Evolutionary conservation across 2,797 vertebrate genomes (phyloP).

Genomic region (Eulemur coronatus): DNA sequence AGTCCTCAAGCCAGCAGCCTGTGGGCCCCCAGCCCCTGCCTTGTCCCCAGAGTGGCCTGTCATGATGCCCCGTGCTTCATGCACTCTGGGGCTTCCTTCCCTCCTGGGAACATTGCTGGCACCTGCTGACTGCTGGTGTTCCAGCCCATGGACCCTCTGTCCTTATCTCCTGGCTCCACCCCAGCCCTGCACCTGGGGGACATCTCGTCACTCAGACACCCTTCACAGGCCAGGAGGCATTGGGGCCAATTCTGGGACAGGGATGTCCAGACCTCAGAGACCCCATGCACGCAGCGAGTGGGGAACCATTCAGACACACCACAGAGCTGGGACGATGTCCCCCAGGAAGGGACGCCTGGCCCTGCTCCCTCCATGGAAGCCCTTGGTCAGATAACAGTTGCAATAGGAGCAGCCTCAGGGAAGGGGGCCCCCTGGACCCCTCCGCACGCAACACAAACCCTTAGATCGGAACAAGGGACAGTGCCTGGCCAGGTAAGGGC

Average conservation of each 20-base stretch:
- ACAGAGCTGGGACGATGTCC: no score
- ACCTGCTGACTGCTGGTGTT: accelerated
- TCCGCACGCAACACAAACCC: accelerated
- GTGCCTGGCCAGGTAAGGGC: neutral
- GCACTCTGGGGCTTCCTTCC: neutral
- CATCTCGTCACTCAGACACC: neutral
- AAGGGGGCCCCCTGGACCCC: neutral
- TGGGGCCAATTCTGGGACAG: neutral
- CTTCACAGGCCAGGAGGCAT: no score
- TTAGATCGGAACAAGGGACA: neutral
- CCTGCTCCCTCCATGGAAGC: no score
- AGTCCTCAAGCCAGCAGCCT: neutral
- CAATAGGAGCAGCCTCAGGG: neutral
- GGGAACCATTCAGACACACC: neutral
- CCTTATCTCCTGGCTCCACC: neutral
- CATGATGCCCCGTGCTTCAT: neutral
- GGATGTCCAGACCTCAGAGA: neutral
- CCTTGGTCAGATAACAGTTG: accelerated
- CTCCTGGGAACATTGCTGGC: neutral
- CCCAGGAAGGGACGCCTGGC: no score
- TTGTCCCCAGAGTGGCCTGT: neutral
- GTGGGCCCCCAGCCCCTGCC: neutral
- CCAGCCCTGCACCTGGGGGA: neutral
- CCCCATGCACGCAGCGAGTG: no score
- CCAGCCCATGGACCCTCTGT: neutral